These are phyloP conservation scores for Caracal caracal DNA, from an alignment of 2,113 vertebrate species.

Conservation along the genomic window DNA sequence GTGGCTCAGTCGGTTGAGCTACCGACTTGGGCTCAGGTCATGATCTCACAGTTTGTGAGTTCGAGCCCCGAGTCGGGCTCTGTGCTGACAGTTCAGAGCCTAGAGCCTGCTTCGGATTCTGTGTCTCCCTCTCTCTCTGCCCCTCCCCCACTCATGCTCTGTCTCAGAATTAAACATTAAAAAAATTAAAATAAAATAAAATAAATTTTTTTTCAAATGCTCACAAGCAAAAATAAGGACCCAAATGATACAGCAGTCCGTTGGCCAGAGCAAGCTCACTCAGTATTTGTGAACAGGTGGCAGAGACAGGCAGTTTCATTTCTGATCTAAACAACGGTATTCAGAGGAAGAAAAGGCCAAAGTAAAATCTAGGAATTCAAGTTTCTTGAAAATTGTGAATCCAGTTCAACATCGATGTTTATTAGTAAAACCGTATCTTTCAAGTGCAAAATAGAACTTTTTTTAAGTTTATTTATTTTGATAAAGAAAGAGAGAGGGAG, in stretches of 20 bases:
- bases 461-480: no score
- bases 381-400: neutral
- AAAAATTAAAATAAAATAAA: no score
- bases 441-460: neutral
- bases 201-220: neutral
- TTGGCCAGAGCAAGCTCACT: constrained; percentile 26
- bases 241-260: constrained; percentile 33
- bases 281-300: constrained; percentile 50
- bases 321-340: constrained; percentile 59
- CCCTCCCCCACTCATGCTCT: no score
- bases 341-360: neutral
- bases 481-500: no score
- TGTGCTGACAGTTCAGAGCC: no score
- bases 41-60: no score
- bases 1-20: no score
- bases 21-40: no score
- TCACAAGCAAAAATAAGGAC: constrained; percentile 39
- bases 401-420: neutral
- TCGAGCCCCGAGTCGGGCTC: no score
- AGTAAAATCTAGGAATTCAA: neutral
- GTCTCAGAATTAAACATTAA: no score
- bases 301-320: constrained; percentile 69
- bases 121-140: no score
- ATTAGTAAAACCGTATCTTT: neutral
- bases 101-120: no score